phyloP scores from a whole-genome alignment of 1,140 invertebrate species.

The Wiebesia pumilae region DNA sequence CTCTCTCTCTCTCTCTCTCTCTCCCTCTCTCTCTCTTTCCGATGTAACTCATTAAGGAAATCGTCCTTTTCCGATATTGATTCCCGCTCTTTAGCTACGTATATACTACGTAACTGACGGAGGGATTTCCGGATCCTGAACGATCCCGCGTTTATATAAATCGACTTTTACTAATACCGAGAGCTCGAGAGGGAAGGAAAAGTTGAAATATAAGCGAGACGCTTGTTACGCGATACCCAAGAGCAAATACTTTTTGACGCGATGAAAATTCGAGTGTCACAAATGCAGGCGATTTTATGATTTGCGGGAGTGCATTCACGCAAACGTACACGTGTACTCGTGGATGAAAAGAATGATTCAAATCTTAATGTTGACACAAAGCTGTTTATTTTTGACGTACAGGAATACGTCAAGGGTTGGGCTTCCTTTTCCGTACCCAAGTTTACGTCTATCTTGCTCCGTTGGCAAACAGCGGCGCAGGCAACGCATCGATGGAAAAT shows the following conservation, averaged over 20 bases:
- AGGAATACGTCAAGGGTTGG: background rate
- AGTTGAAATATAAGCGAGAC: background rate
- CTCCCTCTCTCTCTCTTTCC: background rate
- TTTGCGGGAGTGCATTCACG: constrained; percentile 6
- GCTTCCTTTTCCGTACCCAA: background rate
- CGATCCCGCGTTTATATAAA: constrained; percentile 23
- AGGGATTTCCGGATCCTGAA: constrained; percentile 10
- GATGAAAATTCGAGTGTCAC: background rate
- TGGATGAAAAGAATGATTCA: background rate
- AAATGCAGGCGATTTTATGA: background rate
- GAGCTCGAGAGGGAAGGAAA: background rate
- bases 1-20: constrained; percentile 21
- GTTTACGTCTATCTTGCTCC: no score
- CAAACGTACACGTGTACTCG: background rate
- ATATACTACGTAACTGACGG: constrained; percentile 27
- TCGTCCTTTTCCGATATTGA: constrained; percentile 51
- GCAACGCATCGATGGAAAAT: no score
- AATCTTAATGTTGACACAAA: background rate
- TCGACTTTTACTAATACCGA: constrained; percentile 30
- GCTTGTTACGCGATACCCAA: background rate
- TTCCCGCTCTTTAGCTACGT: background rate
- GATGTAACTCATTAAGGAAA: constrained; percentile 50
- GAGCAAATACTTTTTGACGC: constrained; percentile 16
- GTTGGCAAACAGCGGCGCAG: no score
- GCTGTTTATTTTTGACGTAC: background rate